Evolutionary conservation across 2,113 vertebrate species (phyloP).

Genomic region (Sorex araneus): DNA sequence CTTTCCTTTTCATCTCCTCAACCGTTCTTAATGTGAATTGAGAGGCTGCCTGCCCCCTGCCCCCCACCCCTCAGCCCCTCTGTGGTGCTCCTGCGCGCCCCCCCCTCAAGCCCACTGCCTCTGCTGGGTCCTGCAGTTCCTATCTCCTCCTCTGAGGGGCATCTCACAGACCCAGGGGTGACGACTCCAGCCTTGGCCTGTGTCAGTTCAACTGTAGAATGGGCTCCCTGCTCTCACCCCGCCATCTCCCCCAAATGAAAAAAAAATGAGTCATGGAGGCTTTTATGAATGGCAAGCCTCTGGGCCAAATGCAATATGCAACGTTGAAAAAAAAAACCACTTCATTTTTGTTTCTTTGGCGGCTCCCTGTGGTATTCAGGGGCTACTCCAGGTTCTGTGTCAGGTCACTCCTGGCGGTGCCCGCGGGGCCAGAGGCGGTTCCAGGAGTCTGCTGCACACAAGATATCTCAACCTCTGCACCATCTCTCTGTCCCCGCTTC

Average conservation of each 20-base stretch:
- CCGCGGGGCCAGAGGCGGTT: too few relatives aligned
- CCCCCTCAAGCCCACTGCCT: not conserved
- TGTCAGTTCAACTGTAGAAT: not conserved
- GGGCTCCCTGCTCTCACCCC: not conserved
- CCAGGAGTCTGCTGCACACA: too few relatives aligned
- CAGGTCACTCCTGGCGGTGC: too few relatives aligned
- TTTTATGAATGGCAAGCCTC: not conserved
- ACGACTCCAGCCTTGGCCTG: not conserved
- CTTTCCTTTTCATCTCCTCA: not conserved
- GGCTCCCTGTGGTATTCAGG: too few relatives aligned
- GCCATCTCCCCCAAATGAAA: not conserved
- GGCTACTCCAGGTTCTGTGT: too few relatives aligned
- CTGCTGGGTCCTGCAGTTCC: not conserved
- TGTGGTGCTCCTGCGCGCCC: too few relatives aligned
- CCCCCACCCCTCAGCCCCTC: not conserved
- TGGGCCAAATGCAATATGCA: too few relatives aligned
- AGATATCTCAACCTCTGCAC: too few relatives aligned
- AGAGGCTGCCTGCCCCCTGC: not conserved
- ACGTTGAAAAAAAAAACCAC: not conserved
- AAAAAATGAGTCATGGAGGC: rapidly evolving
- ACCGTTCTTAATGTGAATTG: not conserved
- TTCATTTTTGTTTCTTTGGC: too few relatives aligned
- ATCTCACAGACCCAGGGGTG: not conserved
- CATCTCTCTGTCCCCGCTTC: too few relatives aligned
- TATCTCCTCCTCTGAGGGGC: rapidly evolving